Conservation (phyloP, 2,113 vertebrate species). For the Lamprologus speciosus region DNA sequence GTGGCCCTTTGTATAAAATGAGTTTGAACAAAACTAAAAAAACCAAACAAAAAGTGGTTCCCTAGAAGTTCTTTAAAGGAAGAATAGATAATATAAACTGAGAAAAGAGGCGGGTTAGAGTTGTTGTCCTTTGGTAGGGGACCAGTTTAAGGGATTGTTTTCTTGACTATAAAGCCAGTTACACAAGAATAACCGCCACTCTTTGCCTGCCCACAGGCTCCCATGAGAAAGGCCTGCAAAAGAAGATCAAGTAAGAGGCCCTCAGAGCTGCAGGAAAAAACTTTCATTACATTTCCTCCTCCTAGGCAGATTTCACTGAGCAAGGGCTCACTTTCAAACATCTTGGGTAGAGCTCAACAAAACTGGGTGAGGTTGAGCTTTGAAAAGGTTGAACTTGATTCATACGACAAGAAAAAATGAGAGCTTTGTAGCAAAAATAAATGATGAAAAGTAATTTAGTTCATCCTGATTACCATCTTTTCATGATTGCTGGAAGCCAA, state of each 20-base stretch:
- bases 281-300: neutral
- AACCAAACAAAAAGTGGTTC: neutral
- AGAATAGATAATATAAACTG: neutral
- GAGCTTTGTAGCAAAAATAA: neutral
- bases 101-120: neutral
- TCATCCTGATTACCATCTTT: neutral
- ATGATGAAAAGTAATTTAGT: neutral
- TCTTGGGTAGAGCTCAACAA: neutral
- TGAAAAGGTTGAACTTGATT: neutral
- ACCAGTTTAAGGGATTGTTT: neutral
- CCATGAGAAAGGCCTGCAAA: neutral
- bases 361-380: neutral
- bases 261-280: neutral
- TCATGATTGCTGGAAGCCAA: neutral
- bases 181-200: neutral
- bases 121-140: neutral
- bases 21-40: neutral
- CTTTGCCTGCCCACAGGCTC: neutral
- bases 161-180: neutral
- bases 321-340: neutral
- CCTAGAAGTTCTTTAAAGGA: neutral
- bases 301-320: neutral
- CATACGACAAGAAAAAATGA: neutral
- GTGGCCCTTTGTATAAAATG: neutral
- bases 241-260: neutral